A percentile compares a stretch with the other conserved stretches of the same genome.
These are phyloP conservation scores for Prinia subflava DNA, from an alignment of 2,113 vertebrate genomes.

Conservation along the genomic window DNA sequence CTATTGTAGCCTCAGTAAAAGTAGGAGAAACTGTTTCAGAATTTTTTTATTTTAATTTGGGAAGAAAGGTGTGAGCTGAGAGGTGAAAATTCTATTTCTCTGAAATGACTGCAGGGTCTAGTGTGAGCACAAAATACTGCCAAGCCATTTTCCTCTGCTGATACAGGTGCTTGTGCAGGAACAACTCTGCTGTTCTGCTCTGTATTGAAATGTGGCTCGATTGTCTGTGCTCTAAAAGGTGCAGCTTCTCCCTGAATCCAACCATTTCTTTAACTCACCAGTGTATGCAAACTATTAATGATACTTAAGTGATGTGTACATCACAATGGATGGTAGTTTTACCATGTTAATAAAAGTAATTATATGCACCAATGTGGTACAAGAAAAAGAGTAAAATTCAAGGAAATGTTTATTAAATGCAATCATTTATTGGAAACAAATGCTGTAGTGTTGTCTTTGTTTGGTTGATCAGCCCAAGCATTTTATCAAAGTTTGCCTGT, in stretches of 20 bases:
- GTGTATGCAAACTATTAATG: slow-evolving; percentile 67
- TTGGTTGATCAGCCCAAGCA: slow-evolving; percentile 37
- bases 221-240: background rate
- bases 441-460: slow-evolving; percentile 65
- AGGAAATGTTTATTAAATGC: slow-evolving; percentile 77
- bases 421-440: slow-evolving; percentile 67
- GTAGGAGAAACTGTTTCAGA: background rate
- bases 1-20: background rate
- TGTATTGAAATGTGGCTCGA: background rate
- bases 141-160: background rate
- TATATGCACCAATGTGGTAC: slow-evolving; percentile 68
- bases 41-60: background rate
- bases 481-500: slow-evolving; percentile 72
- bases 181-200: background rate
- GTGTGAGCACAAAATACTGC: background rate
- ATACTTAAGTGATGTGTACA: slow-evolving; percentile 65
- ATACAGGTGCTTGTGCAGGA: background rate
- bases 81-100: background rate
- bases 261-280: slow-evolving; percentile 33
- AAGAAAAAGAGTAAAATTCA: slow-evolving; percentile 55
- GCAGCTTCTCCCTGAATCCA: background rate
- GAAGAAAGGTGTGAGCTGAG: background rate
- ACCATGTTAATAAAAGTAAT: slow-evolving; percentile 74
- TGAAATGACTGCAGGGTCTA: background rate
- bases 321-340: slow-evolving; percentile 64